Base-by-base conservation (phyloP, 2,888 invertebrate genomes). In the Schizaphis graminum region DNA sequence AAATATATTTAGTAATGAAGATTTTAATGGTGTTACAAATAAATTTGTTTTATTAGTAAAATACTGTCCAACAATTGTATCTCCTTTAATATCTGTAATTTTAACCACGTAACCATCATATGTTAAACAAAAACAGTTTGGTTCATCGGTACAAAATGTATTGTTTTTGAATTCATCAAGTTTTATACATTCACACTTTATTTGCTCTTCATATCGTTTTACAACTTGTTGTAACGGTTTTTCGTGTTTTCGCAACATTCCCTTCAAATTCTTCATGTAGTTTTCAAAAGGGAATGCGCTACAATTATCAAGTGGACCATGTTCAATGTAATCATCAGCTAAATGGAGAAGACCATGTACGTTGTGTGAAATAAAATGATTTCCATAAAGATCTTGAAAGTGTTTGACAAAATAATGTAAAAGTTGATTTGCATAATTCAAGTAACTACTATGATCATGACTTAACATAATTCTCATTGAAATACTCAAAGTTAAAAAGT, bases 261-360 rank as follows among this genome's bases (percentile, higher is more conserved):
- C n/a, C 35, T 77, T 77, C 11, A 77, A 77, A n/a, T 28, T 77
- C 67, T 77, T 77, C 67, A 77, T 77, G 67, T 77, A 77, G 35
- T 77, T 77, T 13, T 77, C 35, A 35, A 77, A 77, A 13, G 67
- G 67, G 35, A 77, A 77, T 28, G 67, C 67, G 16, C 67, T 77
- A 77, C 67, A 77, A 77, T 77, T 77, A 77, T 77, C 67, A 77
- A 77, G 67, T 77, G 67, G 35, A n/a, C 67, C 67, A 35, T 77
- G 35, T 77, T n/a, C 35, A 35, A n/a, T 11, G 35, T 77, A 77
- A 35, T 77, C 67, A 77, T 77, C 67, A 35, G 35, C 67, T 77
- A 77, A 77, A 77, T 77, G n/a, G n/a, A 77, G 67, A 28, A 77
- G 35, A 28, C 67, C 67, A 84, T 84, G 84, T 41, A 84, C 35